phyloP scores from a whole-genome alignment of 2,797 vertebrate species.

The Rhyacichthys aspro region DNA sequence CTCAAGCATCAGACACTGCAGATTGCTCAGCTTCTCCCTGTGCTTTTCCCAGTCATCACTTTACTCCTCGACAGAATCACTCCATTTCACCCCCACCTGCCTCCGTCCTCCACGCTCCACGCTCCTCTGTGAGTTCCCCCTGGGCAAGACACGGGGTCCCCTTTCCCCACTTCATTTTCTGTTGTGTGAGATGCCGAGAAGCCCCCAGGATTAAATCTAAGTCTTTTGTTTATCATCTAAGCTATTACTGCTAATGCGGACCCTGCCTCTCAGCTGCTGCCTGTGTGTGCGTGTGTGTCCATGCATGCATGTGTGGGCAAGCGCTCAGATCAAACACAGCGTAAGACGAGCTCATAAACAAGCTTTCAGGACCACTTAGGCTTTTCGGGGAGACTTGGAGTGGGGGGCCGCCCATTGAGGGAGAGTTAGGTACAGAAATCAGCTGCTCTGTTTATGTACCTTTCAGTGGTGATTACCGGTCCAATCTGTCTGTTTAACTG shows the following conservation, averaged over 20 bases:
- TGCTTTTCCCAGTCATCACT: conserved; percentile 52
- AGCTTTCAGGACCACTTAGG: conserved; percentile 88
- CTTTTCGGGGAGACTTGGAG: conserved; percentile 62
- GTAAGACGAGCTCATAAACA: conserved; percentile 88
- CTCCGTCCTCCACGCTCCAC: background rate
- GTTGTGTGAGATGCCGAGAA: conserved; percentile 72
- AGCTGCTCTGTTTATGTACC: conserved; percentile 87
- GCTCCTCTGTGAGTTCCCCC: conserved; percentile 10
- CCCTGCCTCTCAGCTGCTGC: conserved; percentile 55
- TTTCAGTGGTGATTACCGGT: conserved; percentile 88
- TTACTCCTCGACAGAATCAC: conserved; percentile 28
- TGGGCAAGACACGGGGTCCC: conserved; percentile 9
- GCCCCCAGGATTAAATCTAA: conserved; percentile 80
- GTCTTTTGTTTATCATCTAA: conserved; percentile 80
- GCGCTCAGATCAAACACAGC: conserved; percentile 83
- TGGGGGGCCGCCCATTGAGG: conserved; percentile 30
- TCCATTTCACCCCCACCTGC: conserved; percentile 51
- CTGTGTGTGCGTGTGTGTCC: conserved; percentile 45
- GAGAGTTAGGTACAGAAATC: conserved; percentile 73
- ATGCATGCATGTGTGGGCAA: conserved; percentile 76
- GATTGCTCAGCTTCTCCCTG: conserved; percentile 77
- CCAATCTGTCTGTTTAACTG: conserved; percentile 82
- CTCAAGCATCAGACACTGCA: conserved; percentile 88
- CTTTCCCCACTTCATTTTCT: conserved; percentile 35
- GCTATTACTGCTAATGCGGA: conserved; percentile 77